Evolutionary conservation across 2,797 vertebrate genomes (phyloP), one percentile per base, ranked within the genome.

Genomic region (Bradypodion pumilum): DNA sequence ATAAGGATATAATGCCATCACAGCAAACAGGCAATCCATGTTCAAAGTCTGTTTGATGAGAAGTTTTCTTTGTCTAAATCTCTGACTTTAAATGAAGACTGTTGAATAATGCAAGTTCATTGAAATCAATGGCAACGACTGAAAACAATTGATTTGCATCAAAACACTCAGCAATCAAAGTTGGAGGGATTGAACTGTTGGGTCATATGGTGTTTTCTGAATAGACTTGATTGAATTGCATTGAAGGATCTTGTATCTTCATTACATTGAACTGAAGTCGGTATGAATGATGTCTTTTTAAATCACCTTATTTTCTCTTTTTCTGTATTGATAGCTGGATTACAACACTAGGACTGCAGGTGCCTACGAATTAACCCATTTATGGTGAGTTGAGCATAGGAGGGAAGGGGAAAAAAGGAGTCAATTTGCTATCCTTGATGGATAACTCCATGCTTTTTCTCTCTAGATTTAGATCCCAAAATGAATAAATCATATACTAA

Each of bases 81-180:
- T 75, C 63, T 25, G 37, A 1, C 81, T 88, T 86, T 77, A 87
- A 84, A 84, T 37, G 49, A 70, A 92, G 68, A 5, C 7, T 0
- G 77, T 65, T 92, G 90, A 92, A 87, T 90, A 91, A 92, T 83
- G 81, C 2, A 56, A 92, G 89, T 76, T 89, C 86, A 78, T 85
- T 87, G 88, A 89, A 94, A 92, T 93, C 92, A 87, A 93, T 94
- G 92, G 87, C 90, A 91, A 92, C 91, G 91, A 91, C 86, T 79
- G 86, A 85, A 94, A 93, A 90, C 89, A 92, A 94, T 93, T 94
- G 91, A 94, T 94, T 92, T 88, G 90, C 89, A 91, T 92, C 93
- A 92, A 94, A 92, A 92, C 89, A 91, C 27, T 6, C 87, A 80
- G 88, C 90, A 92, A 89, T 93, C 91, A 94, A 87, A 92, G 93